phyloP scores from a whole-genome alignment of 2,888 invertebrate genomes.

The Phengaris alcon region DNA sequence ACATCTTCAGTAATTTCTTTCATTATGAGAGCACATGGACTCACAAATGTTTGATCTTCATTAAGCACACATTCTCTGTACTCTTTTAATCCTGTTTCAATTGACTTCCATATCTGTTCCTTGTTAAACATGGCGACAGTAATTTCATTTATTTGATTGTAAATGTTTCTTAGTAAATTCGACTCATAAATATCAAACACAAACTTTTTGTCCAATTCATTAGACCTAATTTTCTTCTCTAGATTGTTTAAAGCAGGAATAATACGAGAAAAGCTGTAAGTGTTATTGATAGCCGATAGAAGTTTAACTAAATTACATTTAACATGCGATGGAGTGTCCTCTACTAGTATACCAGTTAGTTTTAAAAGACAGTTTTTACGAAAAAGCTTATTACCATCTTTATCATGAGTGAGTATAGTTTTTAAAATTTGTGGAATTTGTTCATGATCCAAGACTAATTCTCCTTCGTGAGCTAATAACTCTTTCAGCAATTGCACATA shows the following conservation, averaged over 20 bases:
- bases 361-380: slow-evolving; percentile 60
- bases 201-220: slow-evolving; percentile 48
- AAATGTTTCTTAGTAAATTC: slow-evolving; percentile 74
- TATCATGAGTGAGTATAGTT: slow-evolving; percentile 79
- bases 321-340: slow-evolving; percentile 65
- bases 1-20: slow-evolving; percentile 78
- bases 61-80: slow-evolving; percentile 69
- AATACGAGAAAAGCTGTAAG: slow-evolving; percentile 63
- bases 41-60: slow-evolving; percentile 55
- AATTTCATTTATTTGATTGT: slow-evolving; percentile 75
- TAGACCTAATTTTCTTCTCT: slow-evolving; percentile 50
- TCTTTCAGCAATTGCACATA: slow-evolving; percentile 70
- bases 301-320: slow-evolving; percentile 71
- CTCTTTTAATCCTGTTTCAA: slow-evolving; percentile 76
- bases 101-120: slow-evolving; percentile 77
- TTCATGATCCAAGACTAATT: slow-evolving; percentile 82
- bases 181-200: slow-evolving; percentile 74
- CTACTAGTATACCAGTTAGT: slow-evolving; percentile 58
- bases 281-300: slow-evolving; percentile 66
- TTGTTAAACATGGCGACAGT: slow-evolving; percentile 66
- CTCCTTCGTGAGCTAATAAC: slow-evolving; percentile 72
- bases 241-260: slow-evolving; percentile 51
- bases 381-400: slow-evolving; percentile 63
- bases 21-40: slow-evolving; percentile 74
- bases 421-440: slow-evolving; percentile 82